phyloP scores from a whole-genome alignment of 2,797 vertebrate species.

The Fratercula arctica region DNA sequence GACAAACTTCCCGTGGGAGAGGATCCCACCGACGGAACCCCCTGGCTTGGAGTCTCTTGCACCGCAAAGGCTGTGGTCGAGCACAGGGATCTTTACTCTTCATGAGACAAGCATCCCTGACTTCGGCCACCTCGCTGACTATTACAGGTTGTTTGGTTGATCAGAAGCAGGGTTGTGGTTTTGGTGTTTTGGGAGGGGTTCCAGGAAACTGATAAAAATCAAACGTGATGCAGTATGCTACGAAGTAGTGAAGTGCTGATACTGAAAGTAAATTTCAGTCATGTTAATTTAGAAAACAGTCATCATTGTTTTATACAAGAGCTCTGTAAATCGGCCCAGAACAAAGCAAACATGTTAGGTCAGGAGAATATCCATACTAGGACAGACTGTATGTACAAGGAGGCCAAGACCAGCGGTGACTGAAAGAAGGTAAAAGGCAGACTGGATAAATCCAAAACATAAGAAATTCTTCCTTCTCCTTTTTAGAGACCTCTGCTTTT shows the following conservation, averaged over 20 bases:
- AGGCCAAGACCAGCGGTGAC: background rate
- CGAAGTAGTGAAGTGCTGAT: accelerated
- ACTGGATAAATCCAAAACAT: background rate
- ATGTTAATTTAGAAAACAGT: background rate
- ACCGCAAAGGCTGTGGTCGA: background rate
- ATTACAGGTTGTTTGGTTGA: background rate
- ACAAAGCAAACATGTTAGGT: background rate
- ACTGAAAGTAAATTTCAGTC: background rate
- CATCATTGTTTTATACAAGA: background rate
- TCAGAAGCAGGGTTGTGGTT: background rate
- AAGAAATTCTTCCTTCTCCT: background rate
- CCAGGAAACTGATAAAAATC: background rate
- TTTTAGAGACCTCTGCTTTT: background rate
- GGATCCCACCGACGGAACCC: background rate
- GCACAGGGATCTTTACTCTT: background rate
- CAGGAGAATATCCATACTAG: background rate
- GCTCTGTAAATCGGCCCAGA: background rate
- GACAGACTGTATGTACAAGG: background rate
- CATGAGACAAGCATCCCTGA: background rate
- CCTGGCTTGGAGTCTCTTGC: background rate
- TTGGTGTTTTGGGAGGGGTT: background rate
- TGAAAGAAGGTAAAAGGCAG: background rate
- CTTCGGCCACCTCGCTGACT: background rate
- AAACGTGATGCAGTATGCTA: accelerated
- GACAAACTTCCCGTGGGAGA: background rate